Conservation (phyloP, 2,113 vertebrate species). For the Zosterops pallidus region DNA sequence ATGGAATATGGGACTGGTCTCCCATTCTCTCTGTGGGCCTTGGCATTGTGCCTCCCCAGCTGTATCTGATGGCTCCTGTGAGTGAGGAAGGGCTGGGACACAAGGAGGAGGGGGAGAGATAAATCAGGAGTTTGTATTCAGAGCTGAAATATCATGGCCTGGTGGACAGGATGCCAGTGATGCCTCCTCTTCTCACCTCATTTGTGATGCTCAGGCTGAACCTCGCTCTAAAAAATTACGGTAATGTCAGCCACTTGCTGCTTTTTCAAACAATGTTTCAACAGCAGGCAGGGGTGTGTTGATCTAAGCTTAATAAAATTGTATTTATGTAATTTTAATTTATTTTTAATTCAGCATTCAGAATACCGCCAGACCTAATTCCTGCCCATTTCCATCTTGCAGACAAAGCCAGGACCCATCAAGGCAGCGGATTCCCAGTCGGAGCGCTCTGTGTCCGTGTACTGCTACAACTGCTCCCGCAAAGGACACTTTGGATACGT, state of each 20-base stretch:
- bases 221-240: neutral
- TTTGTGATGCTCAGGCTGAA: neutral
- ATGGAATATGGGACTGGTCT: neutral
- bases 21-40: neutral
- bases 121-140: neutral
- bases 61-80: neutral
- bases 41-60: neutral
- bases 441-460: constrained; percentile 10
- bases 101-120: neutral
- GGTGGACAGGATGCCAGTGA: neutral
- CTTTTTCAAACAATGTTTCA: neutral
- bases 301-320: neutral
- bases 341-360: neutral
- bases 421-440: neutral
- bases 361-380: neutral
- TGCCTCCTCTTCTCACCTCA: neutral
- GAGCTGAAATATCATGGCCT: neutral
- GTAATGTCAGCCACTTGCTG: neutral
- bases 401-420: constrained; percentile 78
- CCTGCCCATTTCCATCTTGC: constrained; percentile 29
- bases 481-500: constrained; percentile 79
- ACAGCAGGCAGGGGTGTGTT: neutral
- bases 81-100: neutral
- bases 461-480: constrained; percentile 81
- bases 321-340: neutral